Percentiles rank a stretch among this genome's conserved stretches.
Evolutionary conservation across 2,113 vertebrate genomes (phyloP).

Genomic region (Nesoenas mayeri): DNA sequence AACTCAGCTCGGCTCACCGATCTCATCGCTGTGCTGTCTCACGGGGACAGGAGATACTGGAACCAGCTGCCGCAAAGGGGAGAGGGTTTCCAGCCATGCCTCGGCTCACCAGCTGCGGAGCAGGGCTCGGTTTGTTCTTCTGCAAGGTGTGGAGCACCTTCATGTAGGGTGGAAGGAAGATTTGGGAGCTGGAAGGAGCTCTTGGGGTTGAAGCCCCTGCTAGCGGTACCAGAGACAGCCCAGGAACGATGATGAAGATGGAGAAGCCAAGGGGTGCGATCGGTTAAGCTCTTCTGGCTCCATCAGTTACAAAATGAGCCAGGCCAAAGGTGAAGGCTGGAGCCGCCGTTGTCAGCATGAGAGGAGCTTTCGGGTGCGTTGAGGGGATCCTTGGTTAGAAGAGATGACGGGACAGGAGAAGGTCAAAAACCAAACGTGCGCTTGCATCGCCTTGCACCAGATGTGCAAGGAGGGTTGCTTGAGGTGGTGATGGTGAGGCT

Average conservation of each 20-base stretch:
- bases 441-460: fast-evolving
- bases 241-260: background rate
- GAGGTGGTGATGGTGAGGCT: background rate
- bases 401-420: background rate
- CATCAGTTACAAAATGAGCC: fast-evolving
- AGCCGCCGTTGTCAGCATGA: fast-evolving
- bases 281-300: background rate
- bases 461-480: background rate
- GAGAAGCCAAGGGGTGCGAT: background rate
- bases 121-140: background rate
- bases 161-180: background rate
- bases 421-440: fast-evolving
- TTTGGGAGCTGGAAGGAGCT: background rate
- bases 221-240: background rate
- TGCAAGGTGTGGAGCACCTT: background rate
- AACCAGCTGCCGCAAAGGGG: background rate
- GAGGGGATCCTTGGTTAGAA: background rate
- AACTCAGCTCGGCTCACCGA: background rate
- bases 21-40: background rate
- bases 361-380: background rate
- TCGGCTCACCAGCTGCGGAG: fast-evolving
- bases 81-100: background rate
- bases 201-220: background rate
- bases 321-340: background rate
- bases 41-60: background rate